Evolutionary conservation across 2,113 vertebrate species (phyloP).

Genomic region (Sciurus niger): DNA sequence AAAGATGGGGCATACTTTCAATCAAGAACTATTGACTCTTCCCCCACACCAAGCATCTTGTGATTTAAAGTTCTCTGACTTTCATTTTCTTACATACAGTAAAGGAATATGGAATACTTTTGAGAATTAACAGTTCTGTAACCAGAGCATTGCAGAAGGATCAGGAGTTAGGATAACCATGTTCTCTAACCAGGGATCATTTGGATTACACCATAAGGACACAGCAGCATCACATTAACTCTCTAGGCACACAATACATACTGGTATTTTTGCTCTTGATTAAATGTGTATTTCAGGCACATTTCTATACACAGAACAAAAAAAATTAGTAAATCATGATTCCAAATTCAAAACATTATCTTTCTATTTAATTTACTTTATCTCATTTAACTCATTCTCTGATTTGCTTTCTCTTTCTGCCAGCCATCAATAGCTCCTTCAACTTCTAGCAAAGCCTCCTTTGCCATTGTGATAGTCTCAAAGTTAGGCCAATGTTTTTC

Average conservation of each 20-base stretch:
- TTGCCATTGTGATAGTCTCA: conserved; percentile 24
- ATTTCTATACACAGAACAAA: conserved; percentile 34
- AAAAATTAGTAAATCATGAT: not conserved
- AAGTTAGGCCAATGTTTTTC: not conserved
- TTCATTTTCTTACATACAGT: conserved; percentile 7
- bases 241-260: not conserved
- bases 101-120: not conserved
- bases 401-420: conserved; percentile 21
- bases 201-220: not conserved
- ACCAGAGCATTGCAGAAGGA: not conserved
- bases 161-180: not conserved
- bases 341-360: conserved; percentile 44
- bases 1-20: not conserved
- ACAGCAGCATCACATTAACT: not conserved
- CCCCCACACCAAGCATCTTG: not conserved
- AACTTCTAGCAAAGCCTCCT: conserved; percentile 32
- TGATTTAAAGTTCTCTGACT: conserved; percentile 27
- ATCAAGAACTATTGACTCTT: not conserved
- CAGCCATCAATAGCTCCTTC: not conserved
- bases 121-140: conserved; percentile 12
- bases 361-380: conserved; percentile 39
- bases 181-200: not conserved
- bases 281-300: not conserved
- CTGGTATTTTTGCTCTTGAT: not conserved
- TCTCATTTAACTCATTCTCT: not conserved